Evolutionary conservation across 2,113 vertebrate species (phyloP).

Genomic region (Fregata magnificens): DNA sequence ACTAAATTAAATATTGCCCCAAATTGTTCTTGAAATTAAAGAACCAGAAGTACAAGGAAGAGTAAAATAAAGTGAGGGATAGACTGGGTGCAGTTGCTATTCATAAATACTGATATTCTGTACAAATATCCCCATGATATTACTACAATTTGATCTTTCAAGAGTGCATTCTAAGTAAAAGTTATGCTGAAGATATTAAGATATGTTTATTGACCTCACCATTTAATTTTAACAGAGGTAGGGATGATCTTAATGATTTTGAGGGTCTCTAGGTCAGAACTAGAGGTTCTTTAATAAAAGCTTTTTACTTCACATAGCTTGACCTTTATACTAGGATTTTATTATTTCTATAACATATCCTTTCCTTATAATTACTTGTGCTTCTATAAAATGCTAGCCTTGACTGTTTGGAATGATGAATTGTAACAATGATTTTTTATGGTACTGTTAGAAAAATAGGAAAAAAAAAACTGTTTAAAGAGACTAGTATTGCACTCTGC

Average conservation of each 20-base stretch:
- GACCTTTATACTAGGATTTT: slow-evolving; percentile 12
- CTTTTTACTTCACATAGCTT: not conserved
- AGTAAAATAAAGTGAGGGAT: not conserved
- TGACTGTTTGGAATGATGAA: not conserved
- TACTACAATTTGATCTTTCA: not conserved
- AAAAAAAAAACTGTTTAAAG: not conserved
- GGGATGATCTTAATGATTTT: not conserved
- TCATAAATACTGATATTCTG: not conserved
- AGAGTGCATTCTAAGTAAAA: not conserved
- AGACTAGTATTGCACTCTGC: not conserved
- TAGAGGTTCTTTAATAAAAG: slow-evolving; percentile 19
- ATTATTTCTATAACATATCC: slow-evolving; percentile 20
- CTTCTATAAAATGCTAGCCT: not conserved
- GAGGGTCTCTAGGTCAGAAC: not conserved
- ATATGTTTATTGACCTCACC: not conserved
- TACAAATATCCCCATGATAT: not conserved
- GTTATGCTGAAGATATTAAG: not conserved
- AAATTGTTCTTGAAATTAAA: not conserved
- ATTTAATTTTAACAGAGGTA: not conserved
- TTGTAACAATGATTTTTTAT: slow-evolving; percentile 12
- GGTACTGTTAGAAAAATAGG: not conserved
- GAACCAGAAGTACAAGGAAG: not conserved
- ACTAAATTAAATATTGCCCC: not conserved
- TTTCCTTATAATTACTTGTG: slow-evolving; percentile 17
- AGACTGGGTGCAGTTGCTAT: not conserved